Evolutionary conservation across 2,113 vertebrate species (phyloP), one percentile per base, ranked within the genome.

Genomic region (Equus przewalskii): DNA sequence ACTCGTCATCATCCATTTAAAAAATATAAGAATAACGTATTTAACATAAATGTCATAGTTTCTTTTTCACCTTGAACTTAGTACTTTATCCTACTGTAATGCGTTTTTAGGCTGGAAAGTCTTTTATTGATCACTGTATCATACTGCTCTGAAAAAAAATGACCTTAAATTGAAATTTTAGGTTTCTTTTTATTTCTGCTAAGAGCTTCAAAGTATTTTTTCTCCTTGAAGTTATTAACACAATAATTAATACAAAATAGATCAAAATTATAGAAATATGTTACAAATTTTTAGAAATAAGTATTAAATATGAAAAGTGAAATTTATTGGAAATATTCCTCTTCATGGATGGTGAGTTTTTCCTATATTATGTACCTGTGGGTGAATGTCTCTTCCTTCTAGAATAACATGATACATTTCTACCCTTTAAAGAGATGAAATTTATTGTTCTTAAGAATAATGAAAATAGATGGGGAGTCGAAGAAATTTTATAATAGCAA

Each of bases 361-460:
- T 84, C 44, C 22, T 76, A 65, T 67, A 89, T 67, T 60, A 51
- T 51, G 26, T 60, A 44, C 22, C 18, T 76, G 64, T 78, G 46
- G 16, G 9, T 49, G 36, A 93, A 62, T 81, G 65, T n/a, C 69
- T 86, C 8, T 86, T 90, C 64, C 62, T 94, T 96, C 62, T 73
- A 83, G 80, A 87, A n/a, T 56, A 54, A 82, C 6, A 54, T 12
- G 36, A 51, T 58, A 72, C 26, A 73, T 73, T 60, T 69, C 69
- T 73, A 58, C 19, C 86, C 65, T 93, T 88, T 85, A 70, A 83
- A 49, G 51, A 36, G 33, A 65, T 58, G 36, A 85, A 80, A 73
- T 89, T 33, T 33, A 64, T 56, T 79, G 2, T 87, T 80, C 22
- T 95, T 21, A 75, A 87, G 21, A 95, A 83, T 83, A 96, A 86